These are phyloP conservation scores for Felis catus DNA, from an alignment of 2,113 vertebrate species.

Conservation along the genomic window F.catus_Fca126_mat1.0 CM031425.1:54248001-54248500, in stretches of 20 bases:
- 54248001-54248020: accelerated
- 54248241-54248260: too few relatives aligned
- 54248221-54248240: not conserved
- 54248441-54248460: not conserved
- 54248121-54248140: not conserved
- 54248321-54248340: not conserved
- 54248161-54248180: not conserved
- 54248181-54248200: not conserved
- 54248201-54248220: not conserved
- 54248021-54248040: accelerated
- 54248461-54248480: not conserved
- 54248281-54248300: not conserved
- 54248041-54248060: not conserved
- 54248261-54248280: not conserved
- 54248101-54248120: accelerated
- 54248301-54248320: not conserved
- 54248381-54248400: not conserved
- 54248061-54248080: not conserved
- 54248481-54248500: accelerated
- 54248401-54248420: not conserved
- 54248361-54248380: not conserved
- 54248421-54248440: not conserved
- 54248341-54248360: not conserved
- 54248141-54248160: not conserved
- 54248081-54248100: not conserved